These are phyloP conservation scores for Leptopterna dolabrata DNA, from an alignment of 2,888 invertebrate species.

Conservation along the genomic window DNA sequence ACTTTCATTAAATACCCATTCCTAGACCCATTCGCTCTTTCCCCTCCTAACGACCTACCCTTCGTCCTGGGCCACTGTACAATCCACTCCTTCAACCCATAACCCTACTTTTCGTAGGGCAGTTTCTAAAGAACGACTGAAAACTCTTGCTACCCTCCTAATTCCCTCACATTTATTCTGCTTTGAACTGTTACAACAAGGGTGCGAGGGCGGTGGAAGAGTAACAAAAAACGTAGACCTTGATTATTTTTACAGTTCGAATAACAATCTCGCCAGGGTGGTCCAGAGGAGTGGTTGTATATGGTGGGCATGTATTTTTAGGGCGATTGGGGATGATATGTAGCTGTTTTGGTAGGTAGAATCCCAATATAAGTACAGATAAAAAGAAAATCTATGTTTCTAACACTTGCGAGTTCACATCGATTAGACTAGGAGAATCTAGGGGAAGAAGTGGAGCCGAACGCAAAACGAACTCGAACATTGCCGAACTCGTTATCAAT, in stretches of 20 bases:
- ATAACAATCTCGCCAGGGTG: no score
- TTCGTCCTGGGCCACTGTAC: neutral
- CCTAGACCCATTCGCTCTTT: slow-evolving; percentile 51
- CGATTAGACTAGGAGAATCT: no score
- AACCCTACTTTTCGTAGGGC: neutral
- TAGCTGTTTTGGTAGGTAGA: no score
- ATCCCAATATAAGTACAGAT: no score
- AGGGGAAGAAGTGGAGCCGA: no score
- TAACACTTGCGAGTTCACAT: no score
- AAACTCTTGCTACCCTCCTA: neutral
- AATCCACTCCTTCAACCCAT: neutral
- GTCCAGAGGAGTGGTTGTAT: no score
- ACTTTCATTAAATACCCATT: slow-evolving; percentile 57
- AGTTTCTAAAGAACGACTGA: slow-evolving; percentile 4
- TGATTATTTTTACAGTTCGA: neutral
- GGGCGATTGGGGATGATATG: no score
- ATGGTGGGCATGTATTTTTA: no score
- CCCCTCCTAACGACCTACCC: slow-evolving; percentile 32
- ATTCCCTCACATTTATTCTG: neutral
- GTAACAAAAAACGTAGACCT: neutral
- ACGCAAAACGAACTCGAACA: no score
- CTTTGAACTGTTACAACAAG: neutral
- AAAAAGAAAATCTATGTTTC: no score
- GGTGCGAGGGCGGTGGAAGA: neutral
- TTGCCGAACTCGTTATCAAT: no score